Evolutionary conservation across 2,888 invertebrate genomes (phyloP).

Genomic region (Tetranychus piercei): DNA sequence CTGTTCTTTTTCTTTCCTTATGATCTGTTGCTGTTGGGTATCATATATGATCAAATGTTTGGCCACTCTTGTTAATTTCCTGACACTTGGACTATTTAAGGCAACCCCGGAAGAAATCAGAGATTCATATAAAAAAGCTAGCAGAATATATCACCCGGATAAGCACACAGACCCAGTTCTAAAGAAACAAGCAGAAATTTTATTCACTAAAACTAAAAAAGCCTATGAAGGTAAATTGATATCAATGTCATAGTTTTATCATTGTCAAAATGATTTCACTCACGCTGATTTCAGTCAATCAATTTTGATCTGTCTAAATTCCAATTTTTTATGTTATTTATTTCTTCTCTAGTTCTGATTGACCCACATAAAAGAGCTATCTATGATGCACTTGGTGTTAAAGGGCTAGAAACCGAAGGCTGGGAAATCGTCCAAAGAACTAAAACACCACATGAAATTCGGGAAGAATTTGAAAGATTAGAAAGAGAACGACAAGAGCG

Average conservation of each 20-base stretch:
- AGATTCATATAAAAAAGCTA: slow-evolving; percentile 73
- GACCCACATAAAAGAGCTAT: slow-evolving; percentile 86
- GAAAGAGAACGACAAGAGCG: slow-evolving; percentile 46
- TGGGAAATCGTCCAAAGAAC: slow-evolving; percentile 84
- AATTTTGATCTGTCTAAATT: neutral
- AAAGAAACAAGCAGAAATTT: slow-evolving; percentile 59
- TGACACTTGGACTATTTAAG: slow-evolving; percentile 38
- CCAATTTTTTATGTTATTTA: neutral
- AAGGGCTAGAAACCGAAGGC: slow-evolving; percentile 78
- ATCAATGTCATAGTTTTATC: neutral
- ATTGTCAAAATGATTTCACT: slow-evolving; percentile 22
- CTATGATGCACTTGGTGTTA: slow-evolving; percentile 72
- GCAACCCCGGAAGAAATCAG: slow-evolving; percentile 80
- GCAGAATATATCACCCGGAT: slow-evolving; percentile 87
- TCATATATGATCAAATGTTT: neutral
- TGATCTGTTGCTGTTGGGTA: slow-evolving; percentile 7
- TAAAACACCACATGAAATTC: slow-evolving; percentile 80
- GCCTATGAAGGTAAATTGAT: slow-evolving; percentile 56
- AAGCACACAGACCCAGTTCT: slow-evolving; percentile 66
- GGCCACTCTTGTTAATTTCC: no score
- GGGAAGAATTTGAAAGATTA: slow-evolving; percentile 80
- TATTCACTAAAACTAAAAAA: slow-evolving; percentile 78
- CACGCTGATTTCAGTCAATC: neutral
- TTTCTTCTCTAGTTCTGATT: slow-evolving; percentile 50
- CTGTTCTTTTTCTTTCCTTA: no score